Conservation (phyloP, 2,888 invertebrate species). For the Mythimna ferrago region DNA sequence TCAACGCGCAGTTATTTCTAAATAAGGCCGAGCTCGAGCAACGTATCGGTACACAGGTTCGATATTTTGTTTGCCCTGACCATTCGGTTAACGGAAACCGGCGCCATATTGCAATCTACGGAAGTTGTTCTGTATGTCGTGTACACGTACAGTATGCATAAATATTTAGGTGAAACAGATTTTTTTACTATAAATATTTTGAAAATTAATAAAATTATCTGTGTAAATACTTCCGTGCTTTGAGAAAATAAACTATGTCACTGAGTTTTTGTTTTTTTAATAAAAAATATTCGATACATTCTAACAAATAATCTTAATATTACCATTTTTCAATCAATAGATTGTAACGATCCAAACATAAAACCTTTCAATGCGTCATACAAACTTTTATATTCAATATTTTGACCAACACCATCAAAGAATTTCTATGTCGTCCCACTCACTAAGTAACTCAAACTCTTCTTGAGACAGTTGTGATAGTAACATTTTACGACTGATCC, state of each 20-base stretch:
- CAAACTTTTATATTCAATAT: slow-evolving; percentile 62
- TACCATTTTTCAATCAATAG: slow-evolving; percentile 11
- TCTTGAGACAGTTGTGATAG: slow-evolving; percentile 69
- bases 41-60: slow-evolving; percentile 71
- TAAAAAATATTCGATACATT: neutral
- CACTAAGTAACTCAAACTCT: slow-evolving; percentile 65
- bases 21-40: slow-evolving; percentile 76
- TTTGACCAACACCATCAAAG: slow-evolving; percentile 63
- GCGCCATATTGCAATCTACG: slow-evolving; percentile 64
- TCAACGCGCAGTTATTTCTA: slow-evolving; percentile 67
- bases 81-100: slow-evolving; percentile 74
- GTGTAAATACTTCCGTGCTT: slow-evolving; percentile 42
- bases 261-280: neutral
- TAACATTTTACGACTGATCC: slow-evolving; percentile 78
- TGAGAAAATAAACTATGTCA: slow-evolving; percentile 13
- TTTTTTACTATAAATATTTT: slow-evolving; percentile 49
- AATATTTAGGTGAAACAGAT: slow-evolving; percentile 52
- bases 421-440: slow-evolving; percentile 64
- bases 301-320: slow-evolving; percentile 4
- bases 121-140: slow-evolving; percentile 63
- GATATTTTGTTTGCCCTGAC: slow-evolving; percentile 77
- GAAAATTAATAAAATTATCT: slow-evolving; percentile 35
- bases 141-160: slow-evolving; percentile 40
- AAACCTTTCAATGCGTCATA: slow-evolving; percentile 62
- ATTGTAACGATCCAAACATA: slow-evolving; percentile 37